A percentile compares a stretch with the other conserved stretches of the same genome.
These are phyloP conservation scores for Tholera decimalis DNA, from an alignment of 2,888 invertebrate species.

Conservation along the genomic window DNA sequence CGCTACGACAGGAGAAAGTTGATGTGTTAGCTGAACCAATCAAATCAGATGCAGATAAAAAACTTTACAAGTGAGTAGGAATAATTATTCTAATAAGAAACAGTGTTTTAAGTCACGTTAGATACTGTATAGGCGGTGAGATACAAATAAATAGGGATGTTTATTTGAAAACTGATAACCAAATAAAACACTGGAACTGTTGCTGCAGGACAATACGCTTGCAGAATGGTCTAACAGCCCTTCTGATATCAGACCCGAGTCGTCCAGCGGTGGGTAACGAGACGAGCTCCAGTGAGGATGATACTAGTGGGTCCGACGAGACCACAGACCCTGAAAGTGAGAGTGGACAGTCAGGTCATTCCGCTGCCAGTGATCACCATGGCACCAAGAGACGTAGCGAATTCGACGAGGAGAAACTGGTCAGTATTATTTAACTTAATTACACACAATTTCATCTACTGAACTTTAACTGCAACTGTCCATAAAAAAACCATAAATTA, in stretches of 20 bases:
- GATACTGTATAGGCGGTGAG: background rate
- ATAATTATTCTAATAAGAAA: constrained; percentile 4
- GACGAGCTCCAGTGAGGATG: constrained; percentile 80
- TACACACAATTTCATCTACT: no score
- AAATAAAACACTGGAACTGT: constrained; percentile 28
- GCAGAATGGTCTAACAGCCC: constrained; percentile 93
- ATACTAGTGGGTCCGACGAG: constrained; percentile 78
- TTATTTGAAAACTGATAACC: constrained; percentile 8
- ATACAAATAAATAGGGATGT: background rate
- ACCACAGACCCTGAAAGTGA: constrained; percentile 85
- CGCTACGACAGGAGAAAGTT: constrained; percentile 82
- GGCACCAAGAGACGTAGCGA: constrained; percentile 75
- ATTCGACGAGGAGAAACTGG: constrained; percentile 88
- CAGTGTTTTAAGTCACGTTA: background rate
- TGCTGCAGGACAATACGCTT: constrained; percentile 79
- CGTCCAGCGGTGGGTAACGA: constrained; percentile 72
- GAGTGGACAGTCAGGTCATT: constrained; percentile 78
- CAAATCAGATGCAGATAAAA: constrained; percentile 95
- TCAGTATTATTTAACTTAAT: constrained; percentile 66
- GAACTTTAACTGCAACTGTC: background rate
- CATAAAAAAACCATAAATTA: background rate
- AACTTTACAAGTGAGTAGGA: constrained; percentile 93
- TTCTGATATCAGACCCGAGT: constrained; percentile 93
- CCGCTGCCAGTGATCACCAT: constrained; percentile 82
- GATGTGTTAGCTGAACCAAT: constrained; percentile 91